Percentiles rank a stretch among this genome's conserved stretches.
Conservation (phyloP, 2,888 invertebrate genomes). For the Onchidella celtica region DNA sequence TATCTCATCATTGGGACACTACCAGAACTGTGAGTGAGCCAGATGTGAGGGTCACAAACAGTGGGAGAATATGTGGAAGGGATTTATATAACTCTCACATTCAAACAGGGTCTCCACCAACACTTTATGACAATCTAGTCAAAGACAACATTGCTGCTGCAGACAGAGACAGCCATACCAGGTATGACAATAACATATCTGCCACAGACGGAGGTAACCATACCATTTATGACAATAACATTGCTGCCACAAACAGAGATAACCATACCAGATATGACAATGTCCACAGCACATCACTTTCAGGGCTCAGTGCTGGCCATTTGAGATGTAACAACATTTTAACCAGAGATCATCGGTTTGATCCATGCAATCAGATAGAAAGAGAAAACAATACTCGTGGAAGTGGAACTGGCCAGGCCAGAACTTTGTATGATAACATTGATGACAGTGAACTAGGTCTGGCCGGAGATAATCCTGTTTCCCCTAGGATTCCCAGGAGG, state of each 20-base stretch:
- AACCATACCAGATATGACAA: neutral
- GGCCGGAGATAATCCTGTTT: neutral
- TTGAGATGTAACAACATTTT: no score
- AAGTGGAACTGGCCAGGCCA: no score
- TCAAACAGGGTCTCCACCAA: slow-evolving; percentile 8
- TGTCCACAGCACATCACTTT: no score
- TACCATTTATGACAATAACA: neutral
- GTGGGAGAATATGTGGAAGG: neutral
- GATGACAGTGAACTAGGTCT: neutral
- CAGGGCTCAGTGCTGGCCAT: no score
- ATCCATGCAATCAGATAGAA: no score
- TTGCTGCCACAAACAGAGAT: neutral
- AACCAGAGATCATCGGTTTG: no score
- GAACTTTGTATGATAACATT: slow-evolving; percentile 14
- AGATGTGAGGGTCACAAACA: neutral
- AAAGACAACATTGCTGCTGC: neutral
- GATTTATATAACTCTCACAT: no score
- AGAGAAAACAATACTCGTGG: no score
- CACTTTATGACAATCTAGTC: slow-evolving; percentile 22
- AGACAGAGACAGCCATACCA: neutral
- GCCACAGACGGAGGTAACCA: neutral
- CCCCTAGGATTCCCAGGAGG: neutral
- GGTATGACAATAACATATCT: slow-evolving; percentile 6
- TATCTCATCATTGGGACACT: no score
- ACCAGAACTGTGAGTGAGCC: neutral